These are phyloP conservation scores for Zaprionus lineosus DNA, from an alignment of 2,888 invertebrate species.

Conservation along the genomic window DNA sequence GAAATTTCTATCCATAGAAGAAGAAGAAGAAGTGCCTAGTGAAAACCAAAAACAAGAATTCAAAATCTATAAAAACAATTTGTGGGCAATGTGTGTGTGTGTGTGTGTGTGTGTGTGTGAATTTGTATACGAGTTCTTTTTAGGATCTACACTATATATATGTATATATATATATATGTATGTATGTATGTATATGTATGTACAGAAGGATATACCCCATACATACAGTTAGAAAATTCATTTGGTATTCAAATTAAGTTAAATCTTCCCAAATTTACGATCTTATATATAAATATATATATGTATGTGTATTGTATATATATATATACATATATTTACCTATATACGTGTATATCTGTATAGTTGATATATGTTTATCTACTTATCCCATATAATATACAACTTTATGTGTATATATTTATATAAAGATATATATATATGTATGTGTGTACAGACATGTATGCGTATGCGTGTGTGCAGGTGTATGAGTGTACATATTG, in stretches of 20 bases:
- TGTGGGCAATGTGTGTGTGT: neutral
- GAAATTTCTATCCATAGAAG: no score
- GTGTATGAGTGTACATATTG: neutral
- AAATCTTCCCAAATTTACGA: neutral
- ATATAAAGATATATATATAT: constrained; percentile 12
- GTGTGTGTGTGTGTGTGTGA: no score
- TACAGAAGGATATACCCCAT: neutral
- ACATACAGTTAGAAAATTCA: neutral
- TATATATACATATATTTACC: constrained; percentile 13
- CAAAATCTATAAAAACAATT: no score
- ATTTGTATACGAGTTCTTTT: neutral
- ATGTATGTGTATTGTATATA: constrained; percentile 25
- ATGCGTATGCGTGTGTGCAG: constrained; percentile 19
- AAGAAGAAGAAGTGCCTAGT: constrained; percentile 60
- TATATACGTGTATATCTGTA: constrained; percentile 35
- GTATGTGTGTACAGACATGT: constrained; percentile 12
- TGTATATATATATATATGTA: neutral
- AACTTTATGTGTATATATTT: constrained; percentile 30
- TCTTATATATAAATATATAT: neutral
- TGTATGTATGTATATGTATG: neutral
- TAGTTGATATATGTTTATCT: no score
- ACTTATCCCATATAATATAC: constrained; percentile 12
- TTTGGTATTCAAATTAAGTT: no score
- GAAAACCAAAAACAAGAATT: constrained; percentile 36
- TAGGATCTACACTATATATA: neutral